A percentile compares a stretch with the other conserved stretches of the same genome.
Evolutionary conservation across 2,113 vertebrate genomes (phyloP).

Genomic region (Taurulus bubalis): DNA sequence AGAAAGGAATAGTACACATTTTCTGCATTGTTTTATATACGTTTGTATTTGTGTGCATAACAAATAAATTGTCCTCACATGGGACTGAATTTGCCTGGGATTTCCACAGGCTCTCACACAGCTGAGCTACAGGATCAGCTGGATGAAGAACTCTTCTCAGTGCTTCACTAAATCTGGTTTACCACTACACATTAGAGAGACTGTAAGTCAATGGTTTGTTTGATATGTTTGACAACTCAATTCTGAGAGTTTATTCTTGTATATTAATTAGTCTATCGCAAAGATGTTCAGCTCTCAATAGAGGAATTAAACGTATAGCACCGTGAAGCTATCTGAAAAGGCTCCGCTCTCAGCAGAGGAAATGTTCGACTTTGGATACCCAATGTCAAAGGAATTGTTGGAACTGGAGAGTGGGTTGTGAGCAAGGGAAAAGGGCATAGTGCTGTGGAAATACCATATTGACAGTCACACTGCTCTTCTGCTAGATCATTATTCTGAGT

Average conservation of each 20-base stretch:
- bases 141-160: conserved; percentile 28
- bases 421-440: conserved; percentile 38
- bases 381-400: conserved; percentile 32
- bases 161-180: conserved; percentile 12
- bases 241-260: conserved; percentile 26
- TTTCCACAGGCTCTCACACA: conserved; percentile 30
- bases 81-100: conserved; percentile 6
- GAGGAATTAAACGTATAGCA: not conserved
- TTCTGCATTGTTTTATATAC: conserved; percentile 1
- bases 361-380: conserved; percentile 15
- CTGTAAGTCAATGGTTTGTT: conserved; percentile 3
- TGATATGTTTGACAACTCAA: conserved; percentile 35
- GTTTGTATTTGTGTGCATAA: conserved; percentile 25
- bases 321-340: not conserved
- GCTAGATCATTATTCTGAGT: conserved; percentile 76
- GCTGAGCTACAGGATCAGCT: conserved; percentile 40
- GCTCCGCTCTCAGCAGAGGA: not conserved
- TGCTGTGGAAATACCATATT: conserved; percentile 45
- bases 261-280: not conserved
- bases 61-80: conserved; percentile 26
- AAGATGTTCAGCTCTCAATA: not conserved
- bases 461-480: conserved; percentile 48
- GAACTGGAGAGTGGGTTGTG: conserved; percentile 8
- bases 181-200: conserved; percentile 3
- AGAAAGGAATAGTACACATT: not conserved